phyloP scores from a whole-genome alignment of 1,140 invertebrate species.

The Pseudomyrmex pallidus region DNA sequence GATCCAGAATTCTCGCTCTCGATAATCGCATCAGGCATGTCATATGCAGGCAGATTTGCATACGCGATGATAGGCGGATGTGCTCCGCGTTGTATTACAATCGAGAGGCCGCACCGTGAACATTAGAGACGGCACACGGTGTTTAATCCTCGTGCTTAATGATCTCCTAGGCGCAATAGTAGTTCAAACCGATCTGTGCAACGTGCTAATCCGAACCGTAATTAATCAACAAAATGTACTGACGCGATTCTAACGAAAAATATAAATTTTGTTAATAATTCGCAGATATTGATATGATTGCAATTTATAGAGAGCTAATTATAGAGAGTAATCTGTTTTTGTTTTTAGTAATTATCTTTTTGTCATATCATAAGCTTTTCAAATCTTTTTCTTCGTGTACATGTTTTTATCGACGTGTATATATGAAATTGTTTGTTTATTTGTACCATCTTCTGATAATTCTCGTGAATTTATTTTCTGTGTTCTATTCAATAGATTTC shows the following conservation, averaged over 20 bases:
- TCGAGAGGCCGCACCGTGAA: conserved; percentile 63
- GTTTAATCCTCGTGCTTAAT: conserved; percentile 66
- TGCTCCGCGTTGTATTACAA: conserved; percentile 65
- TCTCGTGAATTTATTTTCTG: not conserved
- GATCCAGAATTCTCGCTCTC: conserved; percentile 57
- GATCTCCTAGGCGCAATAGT: conserved; percentile 65
- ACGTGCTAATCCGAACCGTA: conserved; percentile 30
- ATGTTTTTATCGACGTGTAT: not conserved
- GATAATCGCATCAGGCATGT: conserved; percentile 68
- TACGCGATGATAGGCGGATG: conserved; percentile 63
- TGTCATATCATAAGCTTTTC: not conserved
- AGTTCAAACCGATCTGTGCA: conserved; percentile 30
- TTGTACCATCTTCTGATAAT: not conserved
- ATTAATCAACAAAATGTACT: conserved; percentile 32
- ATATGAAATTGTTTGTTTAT: not conserved
- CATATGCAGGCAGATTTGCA: conserved; percentile 69
- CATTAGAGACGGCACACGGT: conserved; percentile 57
- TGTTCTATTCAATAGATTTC: not conserved
- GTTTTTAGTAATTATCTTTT: not conserved
- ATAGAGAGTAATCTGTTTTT: not conserved
- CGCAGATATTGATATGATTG: not conserved
- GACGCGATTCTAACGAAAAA: not conserved
- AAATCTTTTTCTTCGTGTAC: not conserved
- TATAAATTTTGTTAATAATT: not conserved
- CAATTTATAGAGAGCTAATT: not conserved